A percentile compares a stretch with the other conserved stretches of the same genome.
phyloP scores from a whole-genome alignment of 37 sponge, comb jelly and placozoan genomes.

The Tethya wilhelma region DNA sequence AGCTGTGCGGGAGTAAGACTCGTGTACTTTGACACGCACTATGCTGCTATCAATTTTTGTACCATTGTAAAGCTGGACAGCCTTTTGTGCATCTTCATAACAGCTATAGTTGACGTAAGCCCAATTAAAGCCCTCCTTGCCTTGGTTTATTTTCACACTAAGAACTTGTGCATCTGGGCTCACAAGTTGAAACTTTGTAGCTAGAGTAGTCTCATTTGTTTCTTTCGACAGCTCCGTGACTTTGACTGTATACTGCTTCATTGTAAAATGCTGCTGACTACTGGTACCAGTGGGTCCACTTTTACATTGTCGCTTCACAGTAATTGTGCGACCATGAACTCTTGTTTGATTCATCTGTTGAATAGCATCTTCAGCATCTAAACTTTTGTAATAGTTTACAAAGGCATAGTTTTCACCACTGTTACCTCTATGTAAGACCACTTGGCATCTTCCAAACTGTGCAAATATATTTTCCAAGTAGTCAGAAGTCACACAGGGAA shows the following conservation, averaged over 20 bases:
- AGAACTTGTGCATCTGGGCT: background rate
- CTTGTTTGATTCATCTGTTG: background rate
- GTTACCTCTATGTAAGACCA: too few species aligned
- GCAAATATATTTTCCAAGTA: too few species aligned
- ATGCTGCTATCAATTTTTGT: background rate
- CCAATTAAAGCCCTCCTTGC: background rate
- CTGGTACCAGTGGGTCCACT: too few species aligned
- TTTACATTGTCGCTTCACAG: background rate
- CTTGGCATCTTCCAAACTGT: too few species aligned
- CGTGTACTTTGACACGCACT: background rate
- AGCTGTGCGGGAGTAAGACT: background rate
- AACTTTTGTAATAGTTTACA: background rate
- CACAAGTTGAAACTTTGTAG: background rate
- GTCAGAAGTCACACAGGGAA: too few species aligned
- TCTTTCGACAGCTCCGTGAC: background rate
- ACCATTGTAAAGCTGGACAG: background rate
- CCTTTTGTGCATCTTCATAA: background rate
- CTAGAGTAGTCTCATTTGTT: background rate
- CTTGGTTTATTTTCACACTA: slow-evolving; percentile 15
- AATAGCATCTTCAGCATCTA: background rate
- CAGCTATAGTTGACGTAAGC: slow-evolving; percentile 28
- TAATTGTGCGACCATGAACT: background rate
- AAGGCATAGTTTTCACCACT: background rate
- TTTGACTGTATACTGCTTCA: background rate
- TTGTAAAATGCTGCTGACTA: too few species aligned